These are phyloP conservation scores for Ophioninae sp. DNA, from an alignment of 2,888 invertebrate genomes.

Conservation along the genomic window DNA sequence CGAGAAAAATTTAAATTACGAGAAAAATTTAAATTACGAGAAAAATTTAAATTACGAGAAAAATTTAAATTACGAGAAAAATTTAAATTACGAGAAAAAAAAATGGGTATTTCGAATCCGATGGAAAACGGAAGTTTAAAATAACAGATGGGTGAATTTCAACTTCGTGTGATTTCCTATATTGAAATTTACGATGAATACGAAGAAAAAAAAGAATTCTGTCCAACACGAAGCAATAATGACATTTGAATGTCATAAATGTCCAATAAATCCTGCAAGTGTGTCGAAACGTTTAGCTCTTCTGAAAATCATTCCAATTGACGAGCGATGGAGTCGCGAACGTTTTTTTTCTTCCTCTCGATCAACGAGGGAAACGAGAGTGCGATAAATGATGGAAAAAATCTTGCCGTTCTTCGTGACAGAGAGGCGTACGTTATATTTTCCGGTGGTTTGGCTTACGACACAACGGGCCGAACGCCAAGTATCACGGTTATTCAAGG, in stretches of 20 bases:
- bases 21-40: too few relatives aligned
- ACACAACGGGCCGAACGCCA: slow-evolving; percentile 93
- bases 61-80: too few relatives aligned
- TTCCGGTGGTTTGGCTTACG: slow-evolving; percentile 96
- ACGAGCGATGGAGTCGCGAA: not conserved
- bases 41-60: too few relatives aligned
- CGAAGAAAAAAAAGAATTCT: not conserved
- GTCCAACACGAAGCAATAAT: not conserved
- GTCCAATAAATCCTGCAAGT: not conserved
- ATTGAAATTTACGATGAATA: not conserved
- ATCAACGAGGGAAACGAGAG: not conserved
- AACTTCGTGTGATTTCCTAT: too few relatives aligned
- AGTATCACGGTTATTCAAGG: slow-evolving; percentile 98
- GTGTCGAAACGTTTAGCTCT: not conserved
- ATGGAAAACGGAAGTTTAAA: too few relatives aligned
- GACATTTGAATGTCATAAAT: not conserved
- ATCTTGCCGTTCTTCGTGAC: slow-evolving; percentile 63
- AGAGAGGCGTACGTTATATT: slow-evolving; percentile 98
- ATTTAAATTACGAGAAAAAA: too few relatives aligned
- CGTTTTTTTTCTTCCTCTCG: slow-evolving; percentile 11
- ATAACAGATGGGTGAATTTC: too few relatives aligned
- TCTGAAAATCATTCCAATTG: slow-evolving; percentile 15
- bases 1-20: not conserved
- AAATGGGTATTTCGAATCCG: too few relatives aligned
- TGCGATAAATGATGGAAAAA: slow-evolving; percentile 1